Evolutionary conservation across 2,113 vertebrate genomes (phyloP).

Genomic region (Centropristis striata): DNA sequence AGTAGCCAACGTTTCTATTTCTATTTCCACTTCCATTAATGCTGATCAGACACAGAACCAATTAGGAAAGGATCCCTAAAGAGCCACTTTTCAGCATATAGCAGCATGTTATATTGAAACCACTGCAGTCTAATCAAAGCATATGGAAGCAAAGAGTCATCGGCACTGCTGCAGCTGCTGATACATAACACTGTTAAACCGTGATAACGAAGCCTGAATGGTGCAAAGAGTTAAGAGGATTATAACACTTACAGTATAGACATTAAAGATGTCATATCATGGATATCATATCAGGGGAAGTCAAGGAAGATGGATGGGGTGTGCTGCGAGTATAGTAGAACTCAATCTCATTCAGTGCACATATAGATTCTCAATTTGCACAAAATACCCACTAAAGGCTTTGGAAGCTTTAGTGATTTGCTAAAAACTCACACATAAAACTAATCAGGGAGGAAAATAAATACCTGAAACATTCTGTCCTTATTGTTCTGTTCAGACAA

Average conservation of each 20-base stretch:
- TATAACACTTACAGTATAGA: conserved; percentile 34
- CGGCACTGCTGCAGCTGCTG: conserved; percentile 26
- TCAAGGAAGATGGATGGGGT: conserved; percentile 1
- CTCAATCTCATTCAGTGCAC: conserved; percentile 13
- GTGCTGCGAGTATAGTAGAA: not conserved
- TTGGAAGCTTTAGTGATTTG: conserved; percentile 1
- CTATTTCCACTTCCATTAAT: conserved; percentile 25
- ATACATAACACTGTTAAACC: conserved; percentile 42
- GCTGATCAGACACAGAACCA: conserved; percentile 46
- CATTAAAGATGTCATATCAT: conserved; percentile 49
- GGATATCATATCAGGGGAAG: conserved; percentile 45
- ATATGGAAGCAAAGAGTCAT: conserved; percentile 25
- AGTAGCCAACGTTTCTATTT: conserved; percentile 2
- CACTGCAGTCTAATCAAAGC: conserved; percentile 46
- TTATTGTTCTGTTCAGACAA: conserved; percentile 88
- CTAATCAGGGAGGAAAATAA: conserved; percentile 62
- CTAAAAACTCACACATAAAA: conserved; percentile 28
- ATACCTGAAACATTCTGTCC: conserved; percentile 95
- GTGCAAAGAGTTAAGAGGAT: conserved; percentile 55
- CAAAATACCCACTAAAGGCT: conserved; percentile 10
- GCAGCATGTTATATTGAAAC: conserved; percentile 36
- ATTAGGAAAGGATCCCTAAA: conserved; percentile 48
- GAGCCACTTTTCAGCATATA: conserved; percentile 35
- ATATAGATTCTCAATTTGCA: conserved; percentile 23
- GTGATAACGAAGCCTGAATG: conserved; percentile 54